phyloP scores from a whole-genome alignment of 2,113 vertebrate genomes.

The Callorhinus ursinus region DNA sequence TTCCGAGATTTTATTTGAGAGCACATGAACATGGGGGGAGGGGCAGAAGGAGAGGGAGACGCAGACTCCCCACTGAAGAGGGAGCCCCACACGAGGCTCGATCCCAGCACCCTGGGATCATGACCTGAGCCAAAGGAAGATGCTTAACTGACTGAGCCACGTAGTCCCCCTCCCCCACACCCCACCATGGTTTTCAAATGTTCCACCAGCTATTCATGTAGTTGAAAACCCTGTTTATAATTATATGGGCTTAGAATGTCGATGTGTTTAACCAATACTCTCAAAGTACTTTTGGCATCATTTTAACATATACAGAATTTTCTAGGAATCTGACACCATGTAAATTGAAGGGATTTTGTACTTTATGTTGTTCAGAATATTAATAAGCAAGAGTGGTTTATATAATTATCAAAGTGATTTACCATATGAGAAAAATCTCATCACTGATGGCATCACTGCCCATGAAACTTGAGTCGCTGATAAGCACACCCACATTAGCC shows the following conservation, averaged over 20 bases:
- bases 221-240: constrained; percentile 31
- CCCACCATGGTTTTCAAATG: neutral
- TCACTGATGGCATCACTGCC: neutral
- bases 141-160: neutral
- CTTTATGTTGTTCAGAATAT: constrained; percentile 23
- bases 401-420: neutral
- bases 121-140: neutral
- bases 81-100: neutral
- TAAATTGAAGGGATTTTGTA: neutral
- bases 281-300: constrained; percentile 18
- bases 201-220: neutral
- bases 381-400: neutral
- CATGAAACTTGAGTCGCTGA: neutral
- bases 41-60: neutral
- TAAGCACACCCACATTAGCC: neutral
- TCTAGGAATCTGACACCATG: neutral
- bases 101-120: neutral
- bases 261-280: constrained; percentile 33
- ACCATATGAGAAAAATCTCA: neutral
- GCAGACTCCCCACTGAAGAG: neutral
- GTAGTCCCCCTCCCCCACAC: neutral
- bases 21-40: too few relatives aligned
- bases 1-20: neutral
- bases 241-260: constrained; percentile 52
- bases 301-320: constrained; percentile 37